phyloP scores from a whole-genome alignment of 1,140 invertebrate species.

The Augochlora pura region DNA sequence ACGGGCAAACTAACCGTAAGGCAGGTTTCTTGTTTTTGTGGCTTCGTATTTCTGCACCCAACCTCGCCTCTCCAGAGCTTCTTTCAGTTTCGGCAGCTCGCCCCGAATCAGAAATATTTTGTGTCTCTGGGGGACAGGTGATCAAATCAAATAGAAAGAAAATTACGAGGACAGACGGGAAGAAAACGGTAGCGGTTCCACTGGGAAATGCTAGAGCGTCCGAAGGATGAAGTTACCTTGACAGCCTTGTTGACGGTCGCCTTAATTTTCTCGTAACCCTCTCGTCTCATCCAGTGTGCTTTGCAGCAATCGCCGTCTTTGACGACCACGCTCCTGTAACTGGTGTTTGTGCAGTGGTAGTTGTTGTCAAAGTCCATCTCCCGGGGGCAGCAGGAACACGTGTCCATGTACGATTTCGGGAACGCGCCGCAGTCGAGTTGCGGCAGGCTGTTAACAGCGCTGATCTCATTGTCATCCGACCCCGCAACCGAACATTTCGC shows the following conservation, averaged over 20 bases:
- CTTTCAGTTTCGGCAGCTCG: slow-evolving; percentile 73
- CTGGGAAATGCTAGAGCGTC: too few relatives aligned
- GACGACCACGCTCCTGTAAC: not conserved
- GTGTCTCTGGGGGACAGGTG: slow-evolving; percentile 51
- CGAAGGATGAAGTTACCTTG: slow-evolving; percentile 13
- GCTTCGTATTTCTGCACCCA: slow-evolving; percentile 76
- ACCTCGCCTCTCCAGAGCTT: slow-evolving; percentile 68
- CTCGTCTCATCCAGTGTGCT: slow-evolving; percentile 2
- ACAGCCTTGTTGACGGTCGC: slow-evolving; percentile 31
- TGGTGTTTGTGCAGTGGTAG: not conserved
- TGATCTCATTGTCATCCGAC: slow-evolving; percentile 29
- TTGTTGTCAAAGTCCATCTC: slow-evolving; percentile 6
- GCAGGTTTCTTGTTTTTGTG: slow-evolving; percentile 69
- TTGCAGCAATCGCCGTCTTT: slow-evolving; percentile 14
- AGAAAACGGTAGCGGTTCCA: too few relatives aligned
- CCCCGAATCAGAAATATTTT: slow-evolving; percentile 75
- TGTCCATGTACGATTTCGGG: slow-evolving; percentile 46
- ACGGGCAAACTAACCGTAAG: slow-evolving; percentile 70
- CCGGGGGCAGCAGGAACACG: slow-evolving; percentile 44
- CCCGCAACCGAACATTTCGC: slow-evolving; percentile 27
- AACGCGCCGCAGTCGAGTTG: slow-evolving; percentile 55
- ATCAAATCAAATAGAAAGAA: too few relatives aligned
- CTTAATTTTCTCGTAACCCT: slow-evolving; percentile 39
- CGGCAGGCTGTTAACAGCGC: slow-evolving; percentile 43
- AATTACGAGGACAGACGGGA: too few relatives aligned